A percentile compares a stretch with the other conserved stretches of the same genome.
phyloP scores from a whole-genome alignment of 2,888 invertebrate species.

The Anthoptus insignis region DNA sequence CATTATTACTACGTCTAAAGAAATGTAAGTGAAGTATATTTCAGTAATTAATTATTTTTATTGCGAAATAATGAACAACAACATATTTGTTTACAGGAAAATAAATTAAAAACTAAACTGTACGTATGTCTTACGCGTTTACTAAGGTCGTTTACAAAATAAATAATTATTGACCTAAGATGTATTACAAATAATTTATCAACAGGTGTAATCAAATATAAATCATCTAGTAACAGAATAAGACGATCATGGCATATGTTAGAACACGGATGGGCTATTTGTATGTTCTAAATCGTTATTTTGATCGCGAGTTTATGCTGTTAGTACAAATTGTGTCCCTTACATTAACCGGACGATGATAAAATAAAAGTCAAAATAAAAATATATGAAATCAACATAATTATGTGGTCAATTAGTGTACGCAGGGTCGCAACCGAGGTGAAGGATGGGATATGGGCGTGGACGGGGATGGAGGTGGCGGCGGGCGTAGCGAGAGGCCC shows the following conservation, averaged over 20 bases:
- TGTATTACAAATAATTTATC: background rate
- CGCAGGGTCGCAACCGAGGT: constrained; percentile 48
- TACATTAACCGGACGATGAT: background rate
- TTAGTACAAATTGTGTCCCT: no score
- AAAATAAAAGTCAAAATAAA: background rate
- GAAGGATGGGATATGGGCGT: constrained; percentile 50
- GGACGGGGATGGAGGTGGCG: constrained; percentile 49
- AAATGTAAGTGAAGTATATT: background rate
- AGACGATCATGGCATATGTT: no score
- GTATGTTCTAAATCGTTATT: no score
- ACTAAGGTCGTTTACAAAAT: background rate
- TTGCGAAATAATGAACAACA: background rate
- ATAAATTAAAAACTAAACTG: constrained; percentile 7
- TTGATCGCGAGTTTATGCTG: no score
- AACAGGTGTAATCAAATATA: no score
- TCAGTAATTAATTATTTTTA: background rate
- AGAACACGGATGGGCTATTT: no score
- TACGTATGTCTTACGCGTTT: background rate
- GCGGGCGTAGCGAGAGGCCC: constrained; percentile 44
- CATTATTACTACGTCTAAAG: background rate
- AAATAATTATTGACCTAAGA: background rate
- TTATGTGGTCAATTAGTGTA: constrained; percentile 33
- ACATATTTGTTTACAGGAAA: background rate
- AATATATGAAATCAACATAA: constrained; percentile 2
- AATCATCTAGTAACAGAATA: no score